A percentile compares a stretch with the other conserved stretches of the same genome.
These are phyloP conservation scores for Microdon myrmicae DNA, from an alignment of 2,888 invertebrate species.

Conservation along the genomic window DNA sequence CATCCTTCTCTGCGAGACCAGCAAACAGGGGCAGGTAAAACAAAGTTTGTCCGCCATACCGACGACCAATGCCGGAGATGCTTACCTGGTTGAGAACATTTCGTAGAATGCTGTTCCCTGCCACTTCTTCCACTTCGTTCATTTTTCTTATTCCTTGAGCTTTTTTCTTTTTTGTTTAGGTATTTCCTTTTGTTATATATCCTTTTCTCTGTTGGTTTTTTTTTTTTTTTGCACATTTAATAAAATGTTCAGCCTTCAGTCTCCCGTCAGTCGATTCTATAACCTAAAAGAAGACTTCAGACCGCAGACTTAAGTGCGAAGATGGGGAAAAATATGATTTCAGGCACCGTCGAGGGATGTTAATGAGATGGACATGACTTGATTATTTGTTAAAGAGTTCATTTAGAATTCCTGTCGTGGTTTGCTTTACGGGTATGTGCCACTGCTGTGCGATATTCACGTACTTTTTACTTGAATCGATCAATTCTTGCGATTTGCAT, in stretches of 20 bases:
- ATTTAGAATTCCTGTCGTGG: too few relatives aligned
- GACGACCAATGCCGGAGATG: not conserved
- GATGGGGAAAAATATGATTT: slow-evolving; percentile 36
- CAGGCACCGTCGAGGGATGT: slow-evolving; percentile 35
- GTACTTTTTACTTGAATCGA: too few relatives aligned
- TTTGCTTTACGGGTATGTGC: too few relatives aligned
- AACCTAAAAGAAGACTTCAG: slow-evolving; percentile 6
- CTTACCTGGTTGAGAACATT: slow-evolving; percentile 1
- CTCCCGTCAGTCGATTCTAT: slow-evolving; percentile 11
- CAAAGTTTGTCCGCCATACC: slow-evolving; percentile 21
- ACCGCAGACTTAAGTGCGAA: slow-evolving; percentile 21
- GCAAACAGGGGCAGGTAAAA: slow-evolving; percentile 31
- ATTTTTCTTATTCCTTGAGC: too few relatives aligned
- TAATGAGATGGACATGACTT: slow-evolving; percentile 44
- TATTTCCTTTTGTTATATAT: slow-evolving; percentile 15
- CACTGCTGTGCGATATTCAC: too few relatives aligned
- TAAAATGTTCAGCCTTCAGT: slow-evolving; percentile 24
- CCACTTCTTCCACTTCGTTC: too few relatives aligned
- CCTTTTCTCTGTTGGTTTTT: not conserved
- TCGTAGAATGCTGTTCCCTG: slow-evolving; percentile 6
- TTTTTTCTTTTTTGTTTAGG: not conserved
- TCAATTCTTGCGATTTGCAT: too few relatives aligned
- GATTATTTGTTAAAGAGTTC: slow-evolving; percentile 35
- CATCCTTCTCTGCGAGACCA: slow-evolving; percentile 31
- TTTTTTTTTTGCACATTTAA: slow-evolving; percentile 12